These are phyloP conservation scores for Anoplopoma fimbria DNA, from an alignment of 2,113 vertebrate genomes.

Conservation along the genomic window DNA sequence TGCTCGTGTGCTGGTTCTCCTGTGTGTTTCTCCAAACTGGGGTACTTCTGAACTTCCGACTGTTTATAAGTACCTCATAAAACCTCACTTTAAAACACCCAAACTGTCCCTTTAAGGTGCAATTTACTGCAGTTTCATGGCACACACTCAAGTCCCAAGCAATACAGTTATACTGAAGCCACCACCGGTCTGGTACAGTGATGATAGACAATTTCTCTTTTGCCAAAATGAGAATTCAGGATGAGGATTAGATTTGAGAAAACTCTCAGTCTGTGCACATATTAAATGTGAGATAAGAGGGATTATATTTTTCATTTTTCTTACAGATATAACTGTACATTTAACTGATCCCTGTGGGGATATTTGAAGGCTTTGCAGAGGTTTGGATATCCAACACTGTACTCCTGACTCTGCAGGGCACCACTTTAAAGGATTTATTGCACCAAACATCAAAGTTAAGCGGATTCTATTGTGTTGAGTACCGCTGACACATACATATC, in stretches of 20 bases:
- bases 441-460: not conserved
- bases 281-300: conserved; percentile 25
- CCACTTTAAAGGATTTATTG: not conserved
- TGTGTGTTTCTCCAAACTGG: no score
- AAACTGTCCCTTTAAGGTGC: not conserved
- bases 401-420: not conserved
- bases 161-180: not conserved
- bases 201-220: conserved; percentile 13
- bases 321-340: not conserved
- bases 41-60: no score
- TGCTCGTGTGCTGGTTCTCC: no score
- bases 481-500: not conserved
- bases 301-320: not conserved
- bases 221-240: no score
- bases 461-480: not conserved
- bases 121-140: not conserved
- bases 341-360: conserved; percentile 20
- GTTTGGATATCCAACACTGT: conserved; percentile 6
- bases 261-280: conserved; percentile 13
- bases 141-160: not conserved
- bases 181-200: not conserved
- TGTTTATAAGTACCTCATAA: no score
- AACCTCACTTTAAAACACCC: no score
- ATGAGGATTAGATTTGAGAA: not conserved
- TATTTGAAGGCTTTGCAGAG: conserved; percentile 12